Conservation (phyloP, 2,888 invertebrate species). For the Apoda limacodes region DNA sequence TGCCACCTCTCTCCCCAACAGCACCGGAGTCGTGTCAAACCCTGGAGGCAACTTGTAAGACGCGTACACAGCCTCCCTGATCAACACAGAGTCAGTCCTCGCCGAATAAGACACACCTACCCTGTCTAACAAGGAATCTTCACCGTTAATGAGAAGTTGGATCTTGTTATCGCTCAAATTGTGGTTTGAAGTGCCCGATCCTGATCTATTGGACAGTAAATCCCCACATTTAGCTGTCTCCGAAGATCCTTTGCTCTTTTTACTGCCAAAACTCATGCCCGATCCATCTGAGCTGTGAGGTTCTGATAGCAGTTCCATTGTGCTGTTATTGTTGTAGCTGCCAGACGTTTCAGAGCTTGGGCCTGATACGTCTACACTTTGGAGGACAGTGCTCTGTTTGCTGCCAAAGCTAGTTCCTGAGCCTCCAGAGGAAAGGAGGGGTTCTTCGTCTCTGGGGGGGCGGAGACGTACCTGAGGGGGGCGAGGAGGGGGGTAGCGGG, state of each 20-base stretch:
- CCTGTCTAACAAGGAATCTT: constrained; percentile 56
- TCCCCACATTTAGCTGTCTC: constrained; percentile 60
- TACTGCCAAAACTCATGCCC: constrained; percentile 51
- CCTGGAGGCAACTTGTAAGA: constrained; percentile 59
- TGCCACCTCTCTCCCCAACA: constrained; percentile 74
- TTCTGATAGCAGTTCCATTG: constrained; percentile 47
- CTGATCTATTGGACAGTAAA: constrained; percentile 42
- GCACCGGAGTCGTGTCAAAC: constrained; percentile 60
- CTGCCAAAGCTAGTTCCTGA: constrained; percentile 59
- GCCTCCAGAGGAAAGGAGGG: constrained; percentile 53
- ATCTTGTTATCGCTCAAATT: constrained; percentile 56
- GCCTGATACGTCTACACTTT: constrained; percentile 43
- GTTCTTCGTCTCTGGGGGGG: constrained; percentile 60
- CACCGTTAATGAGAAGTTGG: constrained; percentile 55
- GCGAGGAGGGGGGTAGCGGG: constrained; percentile 87
- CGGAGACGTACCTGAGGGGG: constrained; percentile 73
- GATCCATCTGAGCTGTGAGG: constrained; percentile 58
- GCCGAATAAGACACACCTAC: constrained; percentile 59
- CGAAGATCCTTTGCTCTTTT: constrained; percentile 53
- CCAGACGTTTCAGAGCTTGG: constrained; percentile 53
- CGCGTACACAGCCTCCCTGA: constrained; percentile 59
- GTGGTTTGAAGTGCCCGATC: constrained; percentile 41
- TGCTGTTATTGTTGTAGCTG: constrained; percentile 53
- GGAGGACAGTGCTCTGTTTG: constrained; percentile 54
- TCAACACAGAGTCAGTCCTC: constrained; percentile 62